Evolutionary conservation across 2,797 vertebrate species (phyloP).

Genomic region (Channa striata): DNA sequence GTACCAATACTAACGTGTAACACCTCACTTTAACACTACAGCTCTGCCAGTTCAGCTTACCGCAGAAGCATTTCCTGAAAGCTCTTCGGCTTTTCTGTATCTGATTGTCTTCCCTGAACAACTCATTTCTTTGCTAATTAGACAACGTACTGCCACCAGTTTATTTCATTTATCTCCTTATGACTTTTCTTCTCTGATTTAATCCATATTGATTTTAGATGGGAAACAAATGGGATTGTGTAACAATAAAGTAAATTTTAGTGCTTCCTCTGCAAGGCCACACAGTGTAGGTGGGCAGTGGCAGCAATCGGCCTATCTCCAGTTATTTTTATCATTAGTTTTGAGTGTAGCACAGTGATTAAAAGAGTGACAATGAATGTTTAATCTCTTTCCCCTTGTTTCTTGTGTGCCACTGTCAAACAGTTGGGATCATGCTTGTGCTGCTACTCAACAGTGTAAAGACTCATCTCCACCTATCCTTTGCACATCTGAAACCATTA

Average conservation of each 20-base stretch:
- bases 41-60: conserved; percentile 29
- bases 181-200: conserved; percentile 29
- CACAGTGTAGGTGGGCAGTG: conserved; percentile 44
- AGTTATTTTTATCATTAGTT: conserved; percentile 53
- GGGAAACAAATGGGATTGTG: conserved; percentile 40
- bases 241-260: conserved; percentile 26
- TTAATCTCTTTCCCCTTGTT: conserved; percentile 48
- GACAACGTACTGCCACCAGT: conserved; percentile 32
- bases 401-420: too few relatives aligned
- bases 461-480: too few relatives aligned
- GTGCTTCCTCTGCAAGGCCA: conserved; percentile 5
- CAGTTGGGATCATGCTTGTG: not conserved
- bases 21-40: conserved; percentile 30
- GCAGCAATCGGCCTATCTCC: conserved; percentile 26
- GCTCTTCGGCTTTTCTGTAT: conserved; percentile 50
- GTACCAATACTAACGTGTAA: conserved; percentile 46
- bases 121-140: conserved; percentile 54
- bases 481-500: too few relatives aligned
- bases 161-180: conserved; percentile 56
- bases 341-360: conserved; percentile 55
- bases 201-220: conserved; percentile 32
- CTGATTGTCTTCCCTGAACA: conserved; percentile 41
- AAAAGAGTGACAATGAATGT: conserved; percentile 60
- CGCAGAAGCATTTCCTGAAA: conserved; percentile 29
- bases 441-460: not conserved